Conservation (phyloP, 2,888 invertebrate genomes). For the Cataglyphis cursor region DNA sequence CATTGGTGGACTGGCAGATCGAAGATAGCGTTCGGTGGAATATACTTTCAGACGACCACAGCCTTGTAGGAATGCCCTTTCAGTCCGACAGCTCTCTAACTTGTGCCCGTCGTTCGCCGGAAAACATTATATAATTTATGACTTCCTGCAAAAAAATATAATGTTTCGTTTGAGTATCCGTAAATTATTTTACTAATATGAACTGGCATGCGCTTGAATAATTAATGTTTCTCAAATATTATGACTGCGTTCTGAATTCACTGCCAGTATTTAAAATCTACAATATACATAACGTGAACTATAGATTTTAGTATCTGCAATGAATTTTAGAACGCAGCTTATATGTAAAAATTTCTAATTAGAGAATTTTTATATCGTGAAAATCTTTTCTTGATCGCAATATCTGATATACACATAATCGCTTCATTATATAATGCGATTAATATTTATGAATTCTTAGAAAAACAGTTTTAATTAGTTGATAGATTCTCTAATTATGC, state of each 20-base stretch:
- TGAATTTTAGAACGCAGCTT: background rate
- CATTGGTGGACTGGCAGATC: constrained; percentile 47
- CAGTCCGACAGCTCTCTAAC: constrained; percentile 35
- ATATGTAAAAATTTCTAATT: background rate
- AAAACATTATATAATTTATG: constrained; percentile 35
- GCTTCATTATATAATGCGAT: background rate
- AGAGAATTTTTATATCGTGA: background rate
- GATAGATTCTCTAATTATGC: background rate
- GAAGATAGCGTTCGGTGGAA: constrained; percentile 51
- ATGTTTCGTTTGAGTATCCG: background rate
- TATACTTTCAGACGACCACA: constrained; percentile 73
- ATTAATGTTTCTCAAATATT: background rate
- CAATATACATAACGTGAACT: background rate
- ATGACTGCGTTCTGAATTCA: background rate
- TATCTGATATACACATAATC: background rate
- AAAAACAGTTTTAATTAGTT: background rate
- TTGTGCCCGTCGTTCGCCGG: constrained; percentile 15
- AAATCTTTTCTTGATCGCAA: background rate
- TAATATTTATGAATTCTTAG: background rate
- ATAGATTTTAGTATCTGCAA: background rate
- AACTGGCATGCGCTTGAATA: background rate
- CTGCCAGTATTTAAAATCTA: background rate
- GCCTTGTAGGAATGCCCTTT: constrained; percentile 62
- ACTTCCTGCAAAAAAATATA: constrained; percentile 33
- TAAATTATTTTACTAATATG: background rate